These are phyloP conservation scores for Microchirus variegatus DNA, from an alignment of 2,797 vertebrate species.

Conservation along the genomic window DNA sequence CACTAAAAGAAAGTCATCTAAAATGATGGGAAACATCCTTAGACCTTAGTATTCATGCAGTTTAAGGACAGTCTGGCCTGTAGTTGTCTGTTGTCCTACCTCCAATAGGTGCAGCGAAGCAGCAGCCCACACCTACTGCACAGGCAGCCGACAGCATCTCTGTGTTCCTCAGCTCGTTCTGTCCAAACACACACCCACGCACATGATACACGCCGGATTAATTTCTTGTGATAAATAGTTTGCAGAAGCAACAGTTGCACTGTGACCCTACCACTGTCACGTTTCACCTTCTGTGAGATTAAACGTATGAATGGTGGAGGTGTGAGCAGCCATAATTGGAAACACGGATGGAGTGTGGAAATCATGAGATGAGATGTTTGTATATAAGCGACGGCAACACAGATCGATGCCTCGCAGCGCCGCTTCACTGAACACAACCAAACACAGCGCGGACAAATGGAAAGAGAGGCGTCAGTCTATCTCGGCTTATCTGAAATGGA, in stretches of 20 bases:
- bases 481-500: conserved; percentile 52
- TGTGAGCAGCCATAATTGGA: conserved; percentile 42
- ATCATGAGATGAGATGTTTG: conserved; percentile 65
- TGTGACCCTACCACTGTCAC: conserved; percentile 14
- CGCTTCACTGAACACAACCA: conserved; percentile 56
- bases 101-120: conserved; percentile 97
- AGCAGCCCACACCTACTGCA: conserved; percentile 96
- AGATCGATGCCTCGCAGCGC: conserved; percentile 56
- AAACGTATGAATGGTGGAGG: conserved; percentile 11
- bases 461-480: conserved; percentile 56
- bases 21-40: no score
- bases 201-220: conserved; percentile 19
- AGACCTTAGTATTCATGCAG: background rate
- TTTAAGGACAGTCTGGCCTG: background rate
- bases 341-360: conserved; percentile 38
- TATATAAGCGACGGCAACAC: conserved; percentile 42
- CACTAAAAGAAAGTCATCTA: no score
- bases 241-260: conserved; percentile 25
- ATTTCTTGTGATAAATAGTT: conserved; percentile 26
- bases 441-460: conserved; percentile 61
- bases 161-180: conserved; percentile 97
- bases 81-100: conserved; percentile 79
- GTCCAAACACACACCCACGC: conserved; percentile 41
- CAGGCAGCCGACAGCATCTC: conserved; percentile 98
- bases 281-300: conserved; percentile 22